phyloP scores from a whole-genome alignment of 2,888 invertebrate species.

The Idaea biselata region DNA sequence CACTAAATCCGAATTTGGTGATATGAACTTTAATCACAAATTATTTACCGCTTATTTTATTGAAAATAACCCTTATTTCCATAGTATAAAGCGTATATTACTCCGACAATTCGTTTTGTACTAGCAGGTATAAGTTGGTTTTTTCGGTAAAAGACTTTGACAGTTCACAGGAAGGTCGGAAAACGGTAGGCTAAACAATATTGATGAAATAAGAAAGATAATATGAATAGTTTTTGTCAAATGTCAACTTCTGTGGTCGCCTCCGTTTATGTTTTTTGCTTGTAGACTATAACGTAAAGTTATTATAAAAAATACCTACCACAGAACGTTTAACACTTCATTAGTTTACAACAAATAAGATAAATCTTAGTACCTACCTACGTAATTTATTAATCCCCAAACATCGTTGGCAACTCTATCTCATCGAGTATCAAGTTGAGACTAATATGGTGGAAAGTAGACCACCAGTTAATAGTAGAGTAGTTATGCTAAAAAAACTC shows the following conservation, averaged over 20 bases:
- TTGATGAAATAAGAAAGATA: slow-evolving; percentile 66
- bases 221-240: slow-evolving; percentile 73
- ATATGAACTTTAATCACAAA: slow-evolving; percentile 53
- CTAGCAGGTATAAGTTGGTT: slow-evolving; percentile 32
- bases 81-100: slow-evolving; percentile 29
- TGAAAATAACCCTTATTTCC: slow-evolving; percentile 13
- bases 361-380: no score
- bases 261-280: slow-evolving; percentile 44
- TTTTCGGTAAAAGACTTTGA: slow-evolving; percentile 65
- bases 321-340: slow-evolving; percentile 4
- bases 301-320: slow-evolving; percentile 18
- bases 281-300: background rate
- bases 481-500: no score
- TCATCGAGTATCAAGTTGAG: no score
- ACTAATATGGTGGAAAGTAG: no score
- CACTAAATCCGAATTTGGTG: slow-evolving; percentile 68
- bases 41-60: slow-evolving; percentile 4
- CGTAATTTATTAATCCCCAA: no score
- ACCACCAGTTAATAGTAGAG: no score
- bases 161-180: slow-evolving; percentile 75
- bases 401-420: no score
- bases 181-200: slow-evolving; percentile 76
- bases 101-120: slow-evolving; percentile 4
- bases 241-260: slow-evolving; percentile 77
- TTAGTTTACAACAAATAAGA: no score